A percentile compares a stretch with the other conserved stretches of the same genome.
These are phyloP conservation scores for Arothron firmamentum DNA, from an alignment of 2,113 vertebrate genomes.

Conservation along the genomic window DNA sequence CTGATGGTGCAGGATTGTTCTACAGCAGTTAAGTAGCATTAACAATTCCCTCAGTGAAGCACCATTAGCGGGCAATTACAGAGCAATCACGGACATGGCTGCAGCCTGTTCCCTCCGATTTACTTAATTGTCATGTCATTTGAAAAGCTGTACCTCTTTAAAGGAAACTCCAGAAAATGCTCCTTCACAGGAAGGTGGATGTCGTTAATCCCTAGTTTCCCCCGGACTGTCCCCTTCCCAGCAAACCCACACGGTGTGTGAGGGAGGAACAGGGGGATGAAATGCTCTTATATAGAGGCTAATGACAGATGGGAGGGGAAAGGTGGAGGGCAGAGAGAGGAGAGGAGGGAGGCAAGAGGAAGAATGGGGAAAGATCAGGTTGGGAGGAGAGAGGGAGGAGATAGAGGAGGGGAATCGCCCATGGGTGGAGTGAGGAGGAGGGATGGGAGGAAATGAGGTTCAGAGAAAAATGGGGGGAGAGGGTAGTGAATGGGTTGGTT, in stretches of 20 bases:
- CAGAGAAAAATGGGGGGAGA: conserved; percentile 1
- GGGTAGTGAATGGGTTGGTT: conserved; percentile 9
- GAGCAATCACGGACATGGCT: conserved; percentile 14
- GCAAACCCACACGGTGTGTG: conserved; percentile 56
- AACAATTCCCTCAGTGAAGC: conserved; percentile 5
- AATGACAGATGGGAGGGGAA: conserved; percentile 63
- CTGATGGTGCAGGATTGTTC: neutral
- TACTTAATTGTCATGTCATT: conserved; percentile 2
- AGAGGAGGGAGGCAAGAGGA: conserved; percentile 28
- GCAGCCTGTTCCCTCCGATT: conserved; percentile 9
- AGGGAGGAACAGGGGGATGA: conserved; percentile 50
- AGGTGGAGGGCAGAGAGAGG: conserved; percentile 59
- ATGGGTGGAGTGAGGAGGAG: conserved; percentile 33
- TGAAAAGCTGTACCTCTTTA: conserved; percentile 53
- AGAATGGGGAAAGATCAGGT: conserved; percentile 23
- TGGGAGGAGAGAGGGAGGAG: conserved; percentile 43
- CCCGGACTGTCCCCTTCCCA: conserved; percentile 47
- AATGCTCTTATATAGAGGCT: conserved; percentile 65
- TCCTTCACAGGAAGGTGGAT: conserved; percentile 48
- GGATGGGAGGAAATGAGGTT: conserved; percentile 26
- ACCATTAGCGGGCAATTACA: conserved; percentile 13
- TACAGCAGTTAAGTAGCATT: conserved; percentile 14
- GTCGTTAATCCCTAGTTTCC: conserved; percentile 48
- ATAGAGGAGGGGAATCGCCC: conserved; percentile 43
- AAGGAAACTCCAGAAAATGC: conserved; percentile 45